Percentiles rank a stretch among this genome's conserved stretches.
Conservation (phyloP, 2,888 invertebrate species). For the Lordiphosa fenestrarum region DNA sequence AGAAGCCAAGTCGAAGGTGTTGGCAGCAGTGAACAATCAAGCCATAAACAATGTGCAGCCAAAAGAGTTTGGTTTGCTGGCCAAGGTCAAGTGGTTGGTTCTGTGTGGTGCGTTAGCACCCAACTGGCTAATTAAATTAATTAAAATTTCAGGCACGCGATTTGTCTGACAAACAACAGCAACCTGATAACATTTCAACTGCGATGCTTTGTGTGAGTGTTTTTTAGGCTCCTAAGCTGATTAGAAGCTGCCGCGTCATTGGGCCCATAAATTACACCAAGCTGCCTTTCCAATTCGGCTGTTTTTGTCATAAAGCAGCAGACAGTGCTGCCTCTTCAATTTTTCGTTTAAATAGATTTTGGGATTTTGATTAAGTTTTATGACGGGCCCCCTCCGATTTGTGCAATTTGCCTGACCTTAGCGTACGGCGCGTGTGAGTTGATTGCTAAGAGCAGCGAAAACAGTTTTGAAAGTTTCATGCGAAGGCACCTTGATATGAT, state of each 20-base stretch:
- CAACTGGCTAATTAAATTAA: conserved; percentile 59
- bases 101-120: conserved; percentile 22
- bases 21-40: conserved; percentile 60
- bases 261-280: conserved; percentile 44
- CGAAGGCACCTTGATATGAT: conserved; percentile 27
- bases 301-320: conserved; percentile 10
- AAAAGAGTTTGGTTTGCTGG: conserved; percentile 21
- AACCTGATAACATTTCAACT: conserved; percentile 58
- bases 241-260: conserved; percentile 62
- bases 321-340: background rate
- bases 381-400: conserved; percentile 43
- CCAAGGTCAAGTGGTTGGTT: conserved; percentile 34
- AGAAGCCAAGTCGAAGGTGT: conserved; percentile 26
- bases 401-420: conserved; percentile 55
- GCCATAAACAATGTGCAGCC: conserved; percentile 72
- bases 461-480: conserved; percentile 45
- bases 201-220: conserved; percentile 19
- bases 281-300: conserved; percentile 54
- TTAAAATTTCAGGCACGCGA: conserved; percentile 67
- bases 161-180: conserved; percentile 48
- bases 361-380: conserved; percentile 24
- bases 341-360: conserved; percentile 6
- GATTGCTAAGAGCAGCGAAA: conserved; percentile 42
- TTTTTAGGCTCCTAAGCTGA: conserved; percentile 30
- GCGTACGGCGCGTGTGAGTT: conserved; percentile 27